Evolutionary conservation across 2,888 invertebrate genomes (phyloP).

Genomic region (Adelognathus sp.): DNA sequence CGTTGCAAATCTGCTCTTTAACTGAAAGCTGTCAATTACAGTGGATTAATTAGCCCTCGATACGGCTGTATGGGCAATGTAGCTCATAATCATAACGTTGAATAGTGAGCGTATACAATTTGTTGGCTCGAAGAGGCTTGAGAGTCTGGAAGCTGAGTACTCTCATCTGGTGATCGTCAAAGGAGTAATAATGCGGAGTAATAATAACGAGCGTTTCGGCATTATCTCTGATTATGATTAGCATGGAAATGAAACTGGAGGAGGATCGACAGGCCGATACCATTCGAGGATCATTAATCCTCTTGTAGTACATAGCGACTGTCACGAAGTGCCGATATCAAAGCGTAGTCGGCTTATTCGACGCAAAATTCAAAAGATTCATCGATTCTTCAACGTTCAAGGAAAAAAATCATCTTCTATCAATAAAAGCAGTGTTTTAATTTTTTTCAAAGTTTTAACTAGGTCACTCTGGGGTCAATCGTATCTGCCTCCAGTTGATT

Average conservation of each 20-base stretch:
- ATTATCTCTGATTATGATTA: conserved; percentile 19
- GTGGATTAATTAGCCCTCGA: background rate
- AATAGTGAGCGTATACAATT: conserved; percentile 16
- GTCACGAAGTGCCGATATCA: background rate
- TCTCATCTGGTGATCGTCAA: conserved; percentile 17
- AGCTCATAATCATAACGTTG: conserved; percentile 2
- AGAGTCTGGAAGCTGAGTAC: background rate
- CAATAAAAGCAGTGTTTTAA: background rate
- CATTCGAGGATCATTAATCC: background rate
- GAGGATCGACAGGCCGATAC: background rate
- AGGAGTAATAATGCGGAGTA: background rate
- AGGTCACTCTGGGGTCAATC: too few species aligned
- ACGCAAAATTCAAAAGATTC: background rate
- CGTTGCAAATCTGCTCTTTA: background rate
- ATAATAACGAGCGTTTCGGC: conserved; percentile 23
- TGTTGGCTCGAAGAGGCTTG: conserved; percentile 16
- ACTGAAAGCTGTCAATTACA: background rate
- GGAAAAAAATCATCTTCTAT: background rate
- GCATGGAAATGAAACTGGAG: background rate
- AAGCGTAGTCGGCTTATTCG: background rate
- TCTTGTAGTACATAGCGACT: background rate
- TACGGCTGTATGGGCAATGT: background rate
- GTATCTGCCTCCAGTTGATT: too few species aligned
- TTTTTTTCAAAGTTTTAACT: too few species aligned
- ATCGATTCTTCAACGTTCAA: background rate